These are phyloP conservation scores for Chrysina gloriosa DNA, from an alignment of 2,888 invertebrate species.

Conservation along the genomic window DNA sequence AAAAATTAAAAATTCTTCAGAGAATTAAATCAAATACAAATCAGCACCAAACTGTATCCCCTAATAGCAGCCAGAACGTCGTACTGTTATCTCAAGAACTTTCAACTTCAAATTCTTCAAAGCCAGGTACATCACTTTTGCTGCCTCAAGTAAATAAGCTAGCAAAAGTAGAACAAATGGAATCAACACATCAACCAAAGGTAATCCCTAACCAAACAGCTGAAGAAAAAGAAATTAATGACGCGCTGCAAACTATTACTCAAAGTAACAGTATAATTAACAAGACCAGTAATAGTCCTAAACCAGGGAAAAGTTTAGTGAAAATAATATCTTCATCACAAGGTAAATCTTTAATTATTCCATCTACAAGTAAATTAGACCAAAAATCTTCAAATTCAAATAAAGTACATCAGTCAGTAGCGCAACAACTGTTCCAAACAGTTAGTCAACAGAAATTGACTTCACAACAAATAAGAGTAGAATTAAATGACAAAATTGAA, in stretches of 20 bases:
- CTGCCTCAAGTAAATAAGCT: slow-evolving; percentile 43
- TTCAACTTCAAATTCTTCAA: slow-evolving; percentile 15
- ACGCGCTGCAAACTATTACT: slow-evolving; percentile 62
- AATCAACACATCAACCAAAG: slow-evolving; percentile 30
- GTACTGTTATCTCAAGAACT: slow-evolving; percentile 17
- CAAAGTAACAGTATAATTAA: slow-evolving; percentile 54
- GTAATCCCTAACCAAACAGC: slow-evolving; percentile 17
- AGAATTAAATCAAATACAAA: slow-evolving; percentile 33
- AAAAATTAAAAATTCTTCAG: slow-evolving; percentile 52
- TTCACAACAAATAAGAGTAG: slow-evolving; percentile 50
- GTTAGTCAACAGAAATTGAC: slow-evolving; percentile 58
- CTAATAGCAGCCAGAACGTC: slow-evolving; percentile 22
- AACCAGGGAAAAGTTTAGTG: slow-evolving; percentile 58
- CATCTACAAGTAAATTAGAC: slow-evolving; percentile 57
- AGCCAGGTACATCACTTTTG: slow-evolving; percentile 42
- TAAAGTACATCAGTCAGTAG: slow-evolving; percentile 54
- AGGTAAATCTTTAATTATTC: slow-evolving; percentile 66
- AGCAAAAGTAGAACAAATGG: slow-evolving; percentile 30
- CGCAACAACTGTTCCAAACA: slow-evolving; percentile 60
- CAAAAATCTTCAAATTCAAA: slow-evolving; percentile 52
- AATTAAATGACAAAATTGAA: slow-evolving; percentile 47
- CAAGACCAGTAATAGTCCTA: slow-evolving; percentile 47
- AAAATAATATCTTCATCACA: slow-evolving; percentile 63
- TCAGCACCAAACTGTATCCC: slow-evolving; percentile 16
- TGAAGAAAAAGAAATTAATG: slow-evolving; percentile 59